Percentiles rank a stretch among this genome's conserved stretches.
phyloP scores from a whole-genome alignment of 2,888 invertebrate genomes.

The Torymus tubicola region DNA sequence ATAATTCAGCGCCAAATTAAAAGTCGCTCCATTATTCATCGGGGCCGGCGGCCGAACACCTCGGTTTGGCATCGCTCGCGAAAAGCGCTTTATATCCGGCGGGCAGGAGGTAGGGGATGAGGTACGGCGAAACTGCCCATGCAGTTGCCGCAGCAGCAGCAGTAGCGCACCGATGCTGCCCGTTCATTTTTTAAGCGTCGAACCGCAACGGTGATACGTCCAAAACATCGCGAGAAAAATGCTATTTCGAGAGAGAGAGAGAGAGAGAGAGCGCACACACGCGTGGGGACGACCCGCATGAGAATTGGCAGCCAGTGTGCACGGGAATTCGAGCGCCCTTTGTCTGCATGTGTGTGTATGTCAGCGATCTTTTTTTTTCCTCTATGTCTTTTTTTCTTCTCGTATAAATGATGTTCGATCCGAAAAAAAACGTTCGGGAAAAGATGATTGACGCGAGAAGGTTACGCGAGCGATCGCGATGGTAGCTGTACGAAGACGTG shows the following conservation, averaged over 20 bases:
- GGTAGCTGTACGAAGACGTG: no score
- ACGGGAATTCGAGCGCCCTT: conserved; percentile 51
- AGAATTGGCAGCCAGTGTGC: conserved; percentile 59
- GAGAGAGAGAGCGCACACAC: neutral
- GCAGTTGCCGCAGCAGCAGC: no score
- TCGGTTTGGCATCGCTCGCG: conserved; percentile 10
- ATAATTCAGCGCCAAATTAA: conserved; percentile 31
- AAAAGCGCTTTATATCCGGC: conserved; percentile 26
- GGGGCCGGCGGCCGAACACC: neutral
- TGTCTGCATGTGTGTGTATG: neutral
- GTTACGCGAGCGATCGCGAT: conserved; percentile 43
- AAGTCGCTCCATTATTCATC: conserved; percentile 28
- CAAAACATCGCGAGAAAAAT: conserved; percentile 25
- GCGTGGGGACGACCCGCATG: neutral
- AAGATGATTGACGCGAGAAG: conserved; percentile 67
- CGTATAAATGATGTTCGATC: conserved; percentile 59
- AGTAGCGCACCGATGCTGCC: conserved; percentile 2
- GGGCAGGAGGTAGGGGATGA: no score
- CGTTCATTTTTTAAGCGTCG: conserved; percentile 25
- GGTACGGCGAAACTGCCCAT: no score
- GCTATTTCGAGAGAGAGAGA: conserved; percentile 52
- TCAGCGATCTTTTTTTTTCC: neutral
- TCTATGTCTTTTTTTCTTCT: neutral
- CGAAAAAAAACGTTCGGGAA: conserved; percentile 60
- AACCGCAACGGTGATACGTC: conserved; percentile 12